Base-by-base conservation (phyloP, 1,140 invertebrate genomes). In the Drosophila triauraria region DNA sequence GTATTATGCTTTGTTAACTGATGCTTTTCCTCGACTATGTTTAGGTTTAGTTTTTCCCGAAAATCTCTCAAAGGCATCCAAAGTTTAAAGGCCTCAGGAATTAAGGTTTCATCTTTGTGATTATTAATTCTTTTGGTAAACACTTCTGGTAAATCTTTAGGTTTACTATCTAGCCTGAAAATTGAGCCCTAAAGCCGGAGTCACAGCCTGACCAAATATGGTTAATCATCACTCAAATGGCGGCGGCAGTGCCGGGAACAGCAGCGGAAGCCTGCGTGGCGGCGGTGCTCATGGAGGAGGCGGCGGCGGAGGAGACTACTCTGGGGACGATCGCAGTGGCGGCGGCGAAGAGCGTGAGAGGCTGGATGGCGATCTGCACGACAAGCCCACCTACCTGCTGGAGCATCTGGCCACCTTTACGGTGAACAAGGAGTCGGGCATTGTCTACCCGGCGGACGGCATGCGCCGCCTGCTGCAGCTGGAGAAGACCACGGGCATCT, bases 391-490 rank as follows among this genome's bases (percentile, higher is more conserved):
- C 4, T 99, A 98, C 92, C 94, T 97, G 63, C 96, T 99, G 93
- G 99, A 99, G 93, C 99, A 99, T 94, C 95, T 99, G 93, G 99
- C 99, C 48, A 99, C 99, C 17, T 99, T 99, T 93, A 98, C 98
- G 2, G 97, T 99, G 40, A 97, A 97, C 46, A 95, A 97, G 88
- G 96, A 98, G 92, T 96, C 96, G 12, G 96, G 97, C 48, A 97
- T 98, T 88, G 95, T 97, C 40, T 97, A 97, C 93, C 97, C 97
- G 8, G 95, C 96, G 9, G 98, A 99, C 94, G 99, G 99, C n/a
- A 98, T 99, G 96, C 94, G 98, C 23, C 95, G 98, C 43, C 94
- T 99, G 48, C 94, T 99, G 25, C 97, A 99, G 93, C 95, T 99
- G 93, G 99, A 99, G 94, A 99, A 99, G 93, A 97, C 97, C 35